These are phyloP conservation scores for Zenarchopterus dispar DNA, from an alignment of 2,797 vertebrate species.

Conservation along the genomic window DNA sequence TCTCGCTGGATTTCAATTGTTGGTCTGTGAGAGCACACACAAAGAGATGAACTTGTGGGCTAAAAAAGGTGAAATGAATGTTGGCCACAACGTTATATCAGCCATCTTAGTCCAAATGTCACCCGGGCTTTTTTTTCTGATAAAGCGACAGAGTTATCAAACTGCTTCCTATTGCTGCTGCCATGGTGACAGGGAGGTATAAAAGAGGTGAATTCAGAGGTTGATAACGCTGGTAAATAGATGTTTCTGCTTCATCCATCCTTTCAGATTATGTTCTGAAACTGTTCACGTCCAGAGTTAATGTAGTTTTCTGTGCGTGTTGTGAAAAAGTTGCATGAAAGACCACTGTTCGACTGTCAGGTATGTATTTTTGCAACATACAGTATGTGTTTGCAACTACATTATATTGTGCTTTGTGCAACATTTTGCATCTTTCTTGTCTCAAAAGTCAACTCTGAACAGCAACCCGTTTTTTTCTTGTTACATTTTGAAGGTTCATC, in stretches of 20 bases:
- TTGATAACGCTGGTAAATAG: constrained; percentile 57
- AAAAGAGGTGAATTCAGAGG: constrained; percentile 49
- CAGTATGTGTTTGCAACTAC: too few relatives aligned
- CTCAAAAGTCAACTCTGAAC: constrained; percentile 20
- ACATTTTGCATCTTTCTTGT: neutral
- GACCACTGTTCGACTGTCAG: neutral
- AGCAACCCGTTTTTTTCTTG: constrained; percentile 5
- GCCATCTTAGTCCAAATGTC: constrained; percentile 72
- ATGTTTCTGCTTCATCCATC: constrained; percentile 36
- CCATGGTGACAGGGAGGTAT: constrained; percentile 66
- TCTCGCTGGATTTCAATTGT: constrained; percentile 34
- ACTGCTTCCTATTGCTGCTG: constrained; percentile 66
- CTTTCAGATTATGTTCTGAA: constrained; percentile 32
- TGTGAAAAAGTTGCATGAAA: neutral
- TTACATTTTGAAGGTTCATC: constrained; percentile 8
- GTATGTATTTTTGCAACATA: neutral
- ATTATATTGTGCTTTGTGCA: neutral
- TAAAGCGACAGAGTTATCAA: constrained; percentile 75
- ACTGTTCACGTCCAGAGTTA: constrained; percentile 7
- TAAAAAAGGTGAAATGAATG: constrained; percentile 63
- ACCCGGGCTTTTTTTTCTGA: constrained; percentile 38
- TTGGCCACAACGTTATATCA: constrained; percentile 45
- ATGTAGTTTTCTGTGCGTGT: constrained; percentile 6
- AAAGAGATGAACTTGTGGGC: constrained; percentile 32
- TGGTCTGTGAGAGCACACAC: constrained; percentile 29